phyloP scores from a whole-genome alignment of 1,140 invertebrate species.

The Drosophila baimaii region DNA sequence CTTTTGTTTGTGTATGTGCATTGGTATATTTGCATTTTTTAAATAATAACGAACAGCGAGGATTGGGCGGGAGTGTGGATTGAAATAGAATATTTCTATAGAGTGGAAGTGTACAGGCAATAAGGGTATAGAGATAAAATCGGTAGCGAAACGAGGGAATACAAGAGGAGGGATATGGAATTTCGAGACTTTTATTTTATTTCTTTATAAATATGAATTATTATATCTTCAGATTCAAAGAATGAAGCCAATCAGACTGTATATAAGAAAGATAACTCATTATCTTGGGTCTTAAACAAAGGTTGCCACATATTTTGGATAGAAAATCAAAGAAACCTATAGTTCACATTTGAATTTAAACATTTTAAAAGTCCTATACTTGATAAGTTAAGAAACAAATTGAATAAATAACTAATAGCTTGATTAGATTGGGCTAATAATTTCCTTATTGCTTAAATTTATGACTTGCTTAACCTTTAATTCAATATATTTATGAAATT shows the following conservation, averaged over 20 bases:
- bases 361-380: background rate
- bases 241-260: background rate
- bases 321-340: no score
- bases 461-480: background rate
- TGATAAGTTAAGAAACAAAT: background rate
- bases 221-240: background rate
- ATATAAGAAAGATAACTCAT: no score
- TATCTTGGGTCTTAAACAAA: no score
- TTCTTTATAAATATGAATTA: background rate
- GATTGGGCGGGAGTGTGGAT: background rate
- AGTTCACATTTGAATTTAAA: background rate
- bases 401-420: background rate
- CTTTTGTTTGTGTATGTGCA: slow-evolving; percentile 33
- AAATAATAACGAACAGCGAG: slow-evolving; percentile 27
- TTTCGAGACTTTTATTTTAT: background rate
- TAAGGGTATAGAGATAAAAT: background rate
- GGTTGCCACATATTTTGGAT: no score
- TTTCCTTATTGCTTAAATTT: no score
- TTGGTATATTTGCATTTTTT: slow-evolving; percentile 41
- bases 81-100: slow-evolving; percentile 8
- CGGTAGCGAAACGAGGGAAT: background rate
- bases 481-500: slow-evolving; percentile 1
- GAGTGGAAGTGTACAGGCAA: background rate
- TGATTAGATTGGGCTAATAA: no score
- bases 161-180: background rate